Evolutionary conservation across 35 echinoderm and acorn worm species (phyloP).

Genomic region (Lytechinus variegatus): DNA sequence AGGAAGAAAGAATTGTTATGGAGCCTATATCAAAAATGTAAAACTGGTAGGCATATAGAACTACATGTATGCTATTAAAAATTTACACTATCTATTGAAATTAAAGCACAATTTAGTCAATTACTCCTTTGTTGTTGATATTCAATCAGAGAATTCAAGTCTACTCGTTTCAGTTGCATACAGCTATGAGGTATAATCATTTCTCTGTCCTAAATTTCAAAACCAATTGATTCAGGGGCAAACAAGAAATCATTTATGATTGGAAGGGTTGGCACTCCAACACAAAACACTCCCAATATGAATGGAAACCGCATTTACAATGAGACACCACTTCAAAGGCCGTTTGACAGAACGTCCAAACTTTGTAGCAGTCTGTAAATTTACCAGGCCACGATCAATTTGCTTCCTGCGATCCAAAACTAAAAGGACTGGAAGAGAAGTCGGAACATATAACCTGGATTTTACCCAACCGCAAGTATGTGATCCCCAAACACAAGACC

Average conservation of each 20-base stretch:
- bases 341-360: background rate
- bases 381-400: background rate
- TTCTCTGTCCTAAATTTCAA: background rate
- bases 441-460: background rate
- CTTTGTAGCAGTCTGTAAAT: background rate
- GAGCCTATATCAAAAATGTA: too few relatives aligned
- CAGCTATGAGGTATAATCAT: background rate
- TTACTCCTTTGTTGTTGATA: background rate
- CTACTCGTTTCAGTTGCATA: background rate
- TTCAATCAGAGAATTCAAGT: background rate
- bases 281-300: background rate
- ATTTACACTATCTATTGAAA: background rate
- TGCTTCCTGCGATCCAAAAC: background rate
- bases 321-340: background rate
- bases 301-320: background rate
- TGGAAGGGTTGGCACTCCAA: background rate
- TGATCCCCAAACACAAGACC: background rate
- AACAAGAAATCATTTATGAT: background rate
- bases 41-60: too few relatives aligned
- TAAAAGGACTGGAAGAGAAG: background rate
- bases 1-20: too few relatives aligned
- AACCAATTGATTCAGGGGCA: background rate
- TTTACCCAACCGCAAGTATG: background rate
- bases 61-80: too few relatives aligned
- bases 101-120: background rate